Evolutionary conservation across 2,113 vertebrate species (phyloP).

Genomic region (Cromileptes altivelis): DNA sequence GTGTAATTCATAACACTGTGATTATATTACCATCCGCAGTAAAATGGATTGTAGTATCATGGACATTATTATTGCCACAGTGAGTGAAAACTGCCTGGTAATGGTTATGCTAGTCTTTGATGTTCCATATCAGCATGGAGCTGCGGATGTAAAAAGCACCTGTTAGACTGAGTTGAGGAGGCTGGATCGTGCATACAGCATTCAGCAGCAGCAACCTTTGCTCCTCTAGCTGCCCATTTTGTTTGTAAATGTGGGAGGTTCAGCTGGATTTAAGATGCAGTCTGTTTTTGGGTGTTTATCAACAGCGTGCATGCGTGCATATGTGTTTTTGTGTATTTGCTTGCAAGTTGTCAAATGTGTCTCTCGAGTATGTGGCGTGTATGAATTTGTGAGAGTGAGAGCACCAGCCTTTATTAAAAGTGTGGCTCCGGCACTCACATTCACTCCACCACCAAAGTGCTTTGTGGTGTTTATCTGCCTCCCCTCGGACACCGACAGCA

Average conservation of each 20-base stretch:
- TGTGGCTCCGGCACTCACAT: conserved; percentile 88
- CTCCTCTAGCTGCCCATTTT: conserved; percentile 53
- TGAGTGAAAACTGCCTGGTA: conserved; percentile 75
- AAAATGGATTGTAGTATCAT: conserved; percentile 67
- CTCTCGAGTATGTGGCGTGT: conserved; percentile 32
- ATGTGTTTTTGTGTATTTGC: conserved; percentile 16
- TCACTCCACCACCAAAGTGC: conserved; percentile 85
- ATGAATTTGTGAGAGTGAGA: conserved; percentile 65
- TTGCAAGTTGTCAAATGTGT: conserved; percentile 31
- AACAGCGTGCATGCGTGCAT: neutral
- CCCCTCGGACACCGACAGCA: conserved; percentile 83
- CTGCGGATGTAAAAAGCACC: conserved; percentile 70
- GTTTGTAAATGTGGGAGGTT: conserved; percentile 49
- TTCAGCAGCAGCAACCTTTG: conserved; percentile 61
- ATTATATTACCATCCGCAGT: conserved; percentile 56
- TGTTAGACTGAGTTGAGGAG: conserved; percentile 57
- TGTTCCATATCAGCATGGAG: conserved; percentile 69
- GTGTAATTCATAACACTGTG: conserved; percentile 74
- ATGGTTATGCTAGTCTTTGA: conserved; percentile 75
- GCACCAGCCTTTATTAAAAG: conserved; percentile 83
- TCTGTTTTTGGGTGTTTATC: conserved; percentile 27
- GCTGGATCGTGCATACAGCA: conserved; percentile 35
- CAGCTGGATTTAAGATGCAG: conserved; percentile 58
- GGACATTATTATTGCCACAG: conserved; percentile 66
- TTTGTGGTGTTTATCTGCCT: conserved; percentile 85